Conservation (phyloP, 2,888 invertebrate genomes). For the Pheosia tremula region DNA sequence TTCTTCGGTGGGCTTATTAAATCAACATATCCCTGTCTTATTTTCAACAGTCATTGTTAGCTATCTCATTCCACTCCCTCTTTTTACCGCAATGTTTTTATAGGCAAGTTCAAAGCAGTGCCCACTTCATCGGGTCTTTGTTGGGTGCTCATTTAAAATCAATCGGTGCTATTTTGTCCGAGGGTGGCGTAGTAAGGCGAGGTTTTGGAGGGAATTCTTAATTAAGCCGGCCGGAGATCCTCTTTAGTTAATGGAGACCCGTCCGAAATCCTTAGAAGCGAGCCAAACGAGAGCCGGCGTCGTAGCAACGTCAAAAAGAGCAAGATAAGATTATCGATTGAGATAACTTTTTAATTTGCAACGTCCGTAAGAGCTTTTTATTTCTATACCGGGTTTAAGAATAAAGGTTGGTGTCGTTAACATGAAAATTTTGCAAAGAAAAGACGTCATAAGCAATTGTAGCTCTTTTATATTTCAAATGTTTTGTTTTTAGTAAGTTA, state of each 20-base stretch:
- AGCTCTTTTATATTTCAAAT: neutral
- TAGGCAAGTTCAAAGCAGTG: conserved; percentile 58
- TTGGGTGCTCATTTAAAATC: conserved; percentile 79
- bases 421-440: neutral
- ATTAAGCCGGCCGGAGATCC: conserved; percentile 77
- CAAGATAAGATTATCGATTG: conserved; percentile 57
- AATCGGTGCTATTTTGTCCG: conserved; percentile 74
- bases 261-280: conserved; percentile 70
- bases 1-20: conserved; percentile 34
- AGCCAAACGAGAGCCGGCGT: conserved; percentile 64
- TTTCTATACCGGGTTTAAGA: conserved; percentile 25
- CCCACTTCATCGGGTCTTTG: conserved; percentile 64
- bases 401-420: conserved; percentile 1
- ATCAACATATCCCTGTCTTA: conserved; percentile 37
- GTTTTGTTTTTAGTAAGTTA: neutral
- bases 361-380: conserved; percentile 42
- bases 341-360: conserved; percentile 59
- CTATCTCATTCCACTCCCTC: conserved; percentile 20
- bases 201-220: conserved; percentile 81
- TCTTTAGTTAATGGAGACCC: conserved; percentile 78
- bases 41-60: too few species aligned
- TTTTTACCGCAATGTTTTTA: conserved; percentile 66
- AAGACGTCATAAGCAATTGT: neutral
- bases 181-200: conserved; percentile 65
- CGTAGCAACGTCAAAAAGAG: conserved; percentile 60